Percentiles rank a stretch among this genome's conserved stretches.
These are phyloP conservation scores for Malurus splendens DNA, from an alignment of 2,797 vertebrate species.

Conservation along the genomic window DNA sequence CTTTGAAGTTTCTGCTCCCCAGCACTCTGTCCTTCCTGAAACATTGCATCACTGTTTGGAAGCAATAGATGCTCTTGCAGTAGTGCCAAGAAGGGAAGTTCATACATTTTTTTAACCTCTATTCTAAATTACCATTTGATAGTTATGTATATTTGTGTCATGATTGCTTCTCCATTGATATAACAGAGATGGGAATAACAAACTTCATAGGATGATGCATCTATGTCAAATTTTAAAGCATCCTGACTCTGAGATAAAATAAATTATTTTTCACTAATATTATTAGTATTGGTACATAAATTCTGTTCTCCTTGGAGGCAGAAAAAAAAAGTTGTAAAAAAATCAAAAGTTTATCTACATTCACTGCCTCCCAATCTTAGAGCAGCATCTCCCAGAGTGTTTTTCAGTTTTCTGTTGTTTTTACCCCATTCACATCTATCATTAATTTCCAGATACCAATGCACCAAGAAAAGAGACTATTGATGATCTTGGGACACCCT, in stretches of 20 bases:
- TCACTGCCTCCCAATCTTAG: background rate
- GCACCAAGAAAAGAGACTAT: background rate
- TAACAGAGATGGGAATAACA: background rate
- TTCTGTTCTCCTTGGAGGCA: accelerated
- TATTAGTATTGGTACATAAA: background rate
- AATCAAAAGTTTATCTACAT: background rate
- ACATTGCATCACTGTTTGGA: accelerated
- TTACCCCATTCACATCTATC: accelerated
- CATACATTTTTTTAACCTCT: background rate
- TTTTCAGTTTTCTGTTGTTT: background rate
- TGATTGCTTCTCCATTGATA: background rate
- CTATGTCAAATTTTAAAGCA: background rate
- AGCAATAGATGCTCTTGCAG: background rate
- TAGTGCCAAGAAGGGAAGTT: background rate
- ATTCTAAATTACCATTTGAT: background rate
- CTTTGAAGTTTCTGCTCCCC: background rate
- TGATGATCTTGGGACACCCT: background rate
- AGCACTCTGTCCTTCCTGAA: background rate
- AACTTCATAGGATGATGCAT: background rate
- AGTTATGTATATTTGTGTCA: background rate
- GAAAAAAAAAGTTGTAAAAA: background rate
- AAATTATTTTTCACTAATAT: background rate
- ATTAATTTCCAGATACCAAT: background rate
- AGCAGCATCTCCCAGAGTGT: background rate
- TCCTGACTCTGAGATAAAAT: background rate